phyloP scores from a whole-genome alignment of 2,888 invertebrate genomes.

The Drosophila vallismaia region DNA sequence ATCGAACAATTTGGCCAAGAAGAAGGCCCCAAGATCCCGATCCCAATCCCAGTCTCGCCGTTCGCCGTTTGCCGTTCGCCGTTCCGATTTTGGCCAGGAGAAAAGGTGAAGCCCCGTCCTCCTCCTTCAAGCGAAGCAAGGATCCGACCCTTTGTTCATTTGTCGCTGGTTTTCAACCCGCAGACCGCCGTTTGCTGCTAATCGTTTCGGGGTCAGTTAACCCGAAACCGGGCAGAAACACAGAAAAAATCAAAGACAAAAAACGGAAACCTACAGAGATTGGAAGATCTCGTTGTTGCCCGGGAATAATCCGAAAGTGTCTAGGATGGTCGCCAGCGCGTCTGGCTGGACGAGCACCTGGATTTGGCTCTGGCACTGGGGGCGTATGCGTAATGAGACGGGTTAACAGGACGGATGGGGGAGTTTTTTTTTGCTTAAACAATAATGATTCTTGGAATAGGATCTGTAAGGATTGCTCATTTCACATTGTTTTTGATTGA shows the following conservation, averaged over 20 bases:
- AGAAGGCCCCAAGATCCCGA: slow-evolving; percentile 4
- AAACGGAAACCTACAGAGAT: not conserved
- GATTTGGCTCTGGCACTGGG: not conserved
- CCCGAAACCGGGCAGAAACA: slow-evolving; percentile 34
- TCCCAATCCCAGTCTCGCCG: slow-evolving; percentile 2
- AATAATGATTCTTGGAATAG: not conserved
- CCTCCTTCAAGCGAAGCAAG: slow-evolving; percentile 5
- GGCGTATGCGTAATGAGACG: slow-evolving; percentile 21
- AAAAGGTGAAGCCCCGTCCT: not conserved
- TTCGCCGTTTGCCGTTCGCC: not conserved
- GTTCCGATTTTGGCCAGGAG: slow-evolving; percentile 46
- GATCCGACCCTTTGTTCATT: slow-evolving; percentile 70
- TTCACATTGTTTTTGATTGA: too few relatives aligned
- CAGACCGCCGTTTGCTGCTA: slow-evolving; percentile 68
- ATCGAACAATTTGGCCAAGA: slow-evolving; percentile 77
- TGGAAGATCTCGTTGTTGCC: slow-evolving; percentile 12
- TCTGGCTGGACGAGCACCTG: slow-evolving; percentile 27
- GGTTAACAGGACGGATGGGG: not conserved
- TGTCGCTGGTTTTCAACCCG: slow-evolving; percentile 62
- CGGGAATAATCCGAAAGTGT: slow-evolving; percentile 6
- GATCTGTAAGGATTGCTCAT: not conserved
- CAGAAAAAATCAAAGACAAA: not conserved
- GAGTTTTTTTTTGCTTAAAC: not conserved
- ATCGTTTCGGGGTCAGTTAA: slow-evolving; percentile 75
- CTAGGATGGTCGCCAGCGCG: slow-evolving; percentile 37